A percentile compares a stretch with the other conserved stretches of the same genome.
phyloP scores from a whole-genome alignment of 92 coral and sea anemone genomes.

The Plumapathes pennacea region DNA sequence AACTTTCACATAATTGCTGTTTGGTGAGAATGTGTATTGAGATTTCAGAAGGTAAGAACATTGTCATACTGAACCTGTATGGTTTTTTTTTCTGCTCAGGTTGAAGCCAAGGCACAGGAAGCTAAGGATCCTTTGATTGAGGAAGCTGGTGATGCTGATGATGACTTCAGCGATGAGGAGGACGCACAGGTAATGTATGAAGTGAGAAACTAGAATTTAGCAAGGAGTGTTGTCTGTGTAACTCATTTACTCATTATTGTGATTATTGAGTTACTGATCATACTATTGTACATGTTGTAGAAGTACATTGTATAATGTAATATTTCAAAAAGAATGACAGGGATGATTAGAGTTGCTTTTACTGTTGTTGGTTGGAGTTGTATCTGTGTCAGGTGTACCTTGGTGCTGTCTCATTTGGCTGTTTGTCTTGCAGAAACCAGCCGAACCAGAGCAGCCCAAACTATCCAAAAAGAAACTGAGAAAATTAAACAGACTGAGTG shows the following conservation, averaged over 20 bases:
- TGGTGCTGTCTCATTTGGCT: not conserved
- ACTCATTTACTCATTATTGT: no score
- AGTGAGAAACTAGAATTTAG: no score
- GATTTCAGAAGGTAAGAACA: no score
- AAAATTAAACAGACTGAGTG: slow-evolving; percentile 94
- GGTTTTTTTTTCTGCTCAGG: slow-evolving; percentile 39
- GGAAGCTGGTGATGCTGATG: slow-evolving; percentile 71
- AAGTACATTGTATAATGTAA: no score
- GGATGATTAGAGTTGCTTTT: not conserved
- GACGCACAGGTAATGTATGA: slow-evolving; percentile 3
- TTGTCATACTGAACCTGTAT: not conserved
- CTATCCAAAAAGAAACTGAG: slow-evolving; percentile 92
- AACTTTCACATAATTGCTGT: no score
- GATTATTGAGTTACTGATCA: no score
- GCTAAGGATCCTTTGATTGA: slow-evolving; percentile 52
- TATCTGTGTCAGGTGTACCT: not conserved
- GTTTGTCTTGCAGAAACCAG: slow-evolving; percentile 51
- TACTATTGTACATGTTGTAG: no score
- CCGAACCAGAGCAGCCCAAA: slow-evolving; percentile 80
- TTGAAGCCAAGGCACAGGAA: slow-evolving; percentile 64
- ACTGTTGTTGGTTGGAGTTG: not conserved
- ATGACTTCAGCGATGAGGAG: slow-evolving; percentile 58
- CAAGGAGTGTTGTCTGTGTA: no score
- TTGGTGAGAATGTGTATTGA: no score
- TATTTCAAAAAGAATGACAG: no score